Base-by-base conservation (phyloP, 1,140 invertebrate genomes). In the Lepidurus packardi region DNA sequence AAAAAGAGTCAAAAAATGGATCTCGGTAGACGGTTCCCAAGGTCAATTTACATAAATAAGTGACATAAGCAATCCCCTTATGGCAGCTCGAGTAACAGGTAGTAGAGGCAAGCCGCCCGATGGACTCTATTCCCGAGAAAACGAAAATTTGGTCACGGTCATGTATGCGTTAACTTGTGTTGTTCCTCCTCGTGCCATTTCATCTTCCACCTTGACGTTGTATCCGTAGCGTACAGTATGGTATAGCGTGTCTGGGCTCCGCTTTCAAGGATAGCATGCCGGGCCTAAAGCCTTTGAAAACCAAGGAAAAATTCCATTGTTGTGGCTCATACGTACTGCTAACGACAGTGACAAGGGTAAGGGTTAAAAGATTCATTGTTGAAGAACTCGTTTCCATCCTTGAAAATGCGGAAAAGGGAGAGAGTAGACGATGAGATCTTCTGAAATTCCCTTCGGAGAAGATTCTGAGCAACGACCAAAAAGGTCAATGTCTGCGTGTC, bases 401-500 rank as follows among this genome's bases (percentile, higher is more conserved):
- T 34, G 34, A 34, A 34, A 34, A 34, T 34, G 34, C 34, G 34
- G 3, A 34, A 34, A 34, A 34, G 34, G 34, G 34, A 0, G 34
- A 34, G 34, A 34, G 25, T n/a, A 34, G 25, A 34, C 3, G 25
- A 34, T 34, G 25, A 34, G 25, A 34, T 34, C 25, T 34, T 34
- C 25, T 2, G 25, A 34, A 34, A 34, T 34, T 34, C 34, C 34
- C 34, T 34, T 34, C 34, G 34, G 2, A 3, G 1, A 4, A 34
- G 34, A 34, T 34, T 34, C 34, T 34, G 34, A 3, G 4, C 34
- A 34, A 34, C 34, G 34, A 34, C 34, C 34, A 4, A 34, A 65
- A 65, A 65, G 53, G 53, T 65, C 53, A 65, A 65, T 21, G 53
- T 65, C 53, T 65, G 53, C 53, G 53, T 65, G 53, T 21, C 53